Evolutionary conservation across 2,113 vertebrate genomes (phyloP).

Genomic region (Heterotilapia buettikoferi): DNA sequence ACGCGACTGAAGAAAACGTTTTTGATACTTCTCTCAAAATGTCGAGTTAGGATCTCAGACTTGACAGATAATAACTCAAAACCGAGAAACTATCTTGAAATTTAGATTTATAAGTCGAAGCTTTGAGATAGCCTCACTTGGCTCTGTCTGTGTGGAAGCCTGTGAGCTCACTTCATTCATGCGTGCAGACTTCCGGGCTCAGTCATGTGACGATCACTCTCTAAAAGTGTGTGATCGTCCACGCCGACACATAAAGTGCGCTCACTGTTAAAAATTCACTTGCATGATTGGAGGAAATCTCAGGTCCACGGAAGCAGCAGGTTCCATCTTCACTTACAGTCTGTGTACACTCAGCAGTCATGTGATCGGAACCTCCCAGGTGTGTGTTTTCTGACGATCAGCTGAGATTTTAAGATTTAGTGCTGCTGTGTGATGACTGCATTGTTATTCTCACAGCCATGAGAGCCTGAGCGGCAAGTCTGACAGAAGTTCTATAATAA

Average conservation of each 20-base stretch:
- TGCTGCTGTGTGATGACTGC: background rate
- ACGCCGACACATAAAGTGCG: background rate
- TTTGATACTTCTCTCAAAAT: background rate
- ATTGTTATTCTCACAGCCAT: accelerated
- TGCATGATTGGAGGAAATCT: background rate
- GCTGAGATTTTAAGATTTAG: background rate
- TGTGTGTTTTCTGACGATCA: background rate
- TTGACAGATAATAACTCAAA: background rate
- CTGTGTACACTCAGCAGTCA: background rate
- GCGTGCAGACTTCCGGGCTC: background rate
- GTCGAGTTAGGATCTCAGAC: background rate
- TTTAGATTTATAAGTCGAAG: background rate
- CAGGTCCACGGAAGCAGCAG: background rate
- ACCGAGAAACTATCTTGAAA: background rate
- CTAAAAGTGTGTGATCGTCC: background rate
- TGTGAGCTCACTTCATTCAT: background rate
- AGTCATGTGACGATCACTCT: background rate
- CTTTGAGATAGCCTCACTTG: background rate
- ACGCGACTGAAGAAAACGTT: accelerated
- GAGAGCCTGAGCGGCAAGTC: background rate
- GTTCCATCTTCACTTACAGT: background rate
- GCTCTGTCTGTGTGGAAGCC: background rate
- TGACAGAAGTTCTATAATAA: accelerated
- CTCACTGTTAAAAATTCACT: background rate
- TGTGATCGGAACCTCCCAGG: background rate